Base-by-base conservation (phyloP, 2,797 vertebrate genomes). In the Myotis myotis region DNA sequence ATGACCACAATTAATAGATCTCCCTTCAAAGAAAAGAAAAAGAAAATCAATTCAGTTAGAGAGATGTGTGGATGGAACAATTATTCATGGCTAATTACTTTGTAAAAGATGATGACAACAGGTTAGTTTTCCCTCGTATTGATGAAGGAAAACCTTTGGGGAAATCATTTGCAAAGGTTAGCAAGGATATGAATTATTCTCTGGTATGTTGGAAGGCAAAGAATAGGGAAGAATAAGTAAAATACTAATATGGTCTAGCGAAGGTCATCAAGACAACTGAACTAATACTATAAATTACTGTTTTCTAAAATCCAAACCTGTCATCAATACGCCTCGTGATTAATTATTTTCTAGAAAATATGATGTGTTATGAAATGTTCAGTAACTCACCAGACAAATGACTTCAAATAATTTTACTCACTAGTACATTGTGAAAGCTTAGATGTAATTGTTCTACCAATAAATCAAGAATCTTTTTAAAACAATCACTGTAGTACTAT, bases 101-200 rank as follows among this genome's bases (percentile, higher is more conserved):
- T 98, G 98, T 98, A 98, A 98, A 97, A 97, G 96, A 98, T 97
- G 98, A 98, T 98, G 97, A 98, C 97, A 97, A 98, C 97, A 95
- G 97, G 97, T 98, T 98, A 97, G 97, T 98, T 98, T 98, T 98
- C 96, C 93, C 97, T 97, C 87, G 94, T 98, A 98, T 96, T 97
- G 98, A 98, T 98, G 98, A 98, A 98, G 98, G 92, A 97, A 98
- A 98, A 96, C 87, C 98, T 98, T 97, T 97, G 83, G 98, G 98
- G 98, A 98, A 98, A 98, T 98, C 97, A 98, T 98, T 98, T 97
- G 96, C 97, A 98, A 98, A 98, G 98, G 98, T 98, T 98, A 98
- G 97, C 94, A 97, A 98, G 97, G 97, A 98, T 98, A 98, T 98
- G 97, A 98, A 98, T 98, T 98, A 98, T 98, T 98, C 98, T 97